phyloP scores from a whole-genome alignment of 2,888 invertebrate genomes.

The Deilephila elpenor region DNA sequence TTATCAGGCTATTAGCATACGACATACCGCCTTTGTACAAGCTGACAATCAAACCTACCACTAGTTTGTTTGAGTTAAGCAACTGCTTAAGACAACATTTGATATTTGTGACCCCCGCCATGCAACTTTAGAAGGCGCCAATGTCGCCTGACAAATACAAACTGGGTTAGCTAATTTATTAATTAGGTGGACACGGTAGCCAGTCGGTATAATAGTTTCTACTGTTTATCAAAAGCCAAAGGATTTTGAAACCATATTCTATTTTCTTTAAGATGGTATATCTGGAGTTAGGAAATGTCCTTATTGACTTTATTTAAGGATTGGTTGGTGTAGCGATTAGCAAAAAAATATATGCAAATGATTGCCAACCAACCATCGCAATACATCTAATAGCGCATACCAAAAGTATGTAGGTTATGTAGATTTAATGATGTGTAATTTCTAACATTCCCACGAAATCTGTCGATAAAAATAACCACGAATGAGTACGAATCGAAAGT shows the following conservation, averaged over 20 bases:
- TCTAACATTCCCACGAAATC: not conserved
- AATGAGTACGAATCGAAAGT: not conserved
- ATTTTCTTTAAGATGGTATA: too few species aligned
- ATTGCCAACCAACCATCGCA: too few species aligned
- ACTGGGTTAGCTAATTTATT: not conserved
- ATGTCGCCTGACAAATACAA: not conserved
- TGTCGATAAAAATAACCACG: not conserved
- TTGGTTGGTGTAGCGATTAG: too few species aligned
- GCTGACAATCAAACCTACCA: slow-evolving; percentile 39
- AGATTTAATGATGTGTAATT: not conserved
- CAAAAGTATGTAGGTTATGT: slow-evolving; percentile 2
- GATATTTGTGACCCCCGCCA: slow-evolving; percentile 12
- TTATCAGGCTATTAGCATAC: slow-evolving; percentile 70
- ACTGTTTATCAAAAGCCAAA: not conserved
- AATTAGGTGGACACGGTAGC: not conserved
- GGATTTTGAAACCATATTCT: too few species aligned
- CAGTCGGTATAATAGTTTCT: not conserved
- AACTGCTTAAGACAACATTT: slow-evolving; percentile 31
- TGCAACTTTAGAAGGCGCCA: not conserved
- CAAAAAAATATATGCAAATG: too few species aligned
- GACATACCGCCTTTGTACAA: slow-evolving; percentile 70
- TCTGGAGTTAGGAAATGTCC: too few species aligned
- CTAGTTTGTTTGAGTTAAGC: slow-evolving; percentile 42
- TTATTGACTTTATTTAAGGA: too few species aligned
- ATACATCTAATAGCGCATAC: not conserved